Base-by-base conservation (phyloP, 2,888 invertebrate genomes). In the Sarcophaga rosellei region DNA sequence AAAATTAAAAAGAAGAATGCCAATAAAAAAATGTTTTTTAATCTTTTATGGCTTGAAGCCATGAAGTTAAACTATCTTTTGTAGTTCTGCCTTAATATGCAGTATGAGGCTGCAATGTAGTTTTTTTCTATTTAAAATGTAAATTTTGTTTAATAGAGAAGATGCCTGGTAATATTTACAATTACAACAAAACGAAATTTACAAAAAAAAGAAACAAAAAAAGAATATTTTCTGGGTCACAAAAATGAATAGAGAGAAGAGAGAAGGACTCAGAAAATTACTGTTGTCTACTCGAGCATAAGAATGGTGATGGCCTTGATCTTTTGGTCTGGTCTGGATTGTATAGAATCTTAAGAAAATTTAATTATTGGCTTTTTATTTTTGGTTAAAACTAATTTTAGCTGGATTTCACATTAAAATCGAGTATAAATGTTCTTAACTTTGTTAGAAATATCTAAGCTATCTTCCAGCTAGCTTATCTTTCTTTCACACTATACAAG, bases 341-440 rank as follows among this genome's bases (percentile, higher is more conserved):
- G 35, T 35, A 35, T 35, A 35, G 6, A 35, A 35, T 35, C 8
- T 35, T 35, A 35, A 2, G 35, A 35, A 35, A 35, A 8, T 35
- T 35, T 35, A 35, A 35, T 2, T 35, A 35, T 35, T 35, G 35
- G 10, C 8, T 8, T 35, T 35, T 35, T 8, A 35, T 35, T 35
- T 72, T 72, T 35, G 45, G 72, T 65, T 72, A 23, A 15, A 72
- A 79, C 79, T 65, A 79, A 79, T 72, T 79, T 79, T 45, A 79
- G 72, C 79, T 53, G 53, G 69, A 62, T 74, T 25, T 8, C 66
- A 74, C 61, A 61, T 73, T 25, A n/a, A 44, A 35, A 44, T 45
- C 53, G 8, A 47, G 0, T 6, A 69, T 6, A 5, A 57, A 6
- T 35, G 1, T 35, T 10, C 35, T 10, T 35, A 35, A 35, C 10